Percentiles rank a stretch among this genome's conserved stretches.
Evolutionary conservation across 2,113 vertebrate species (phyloP).

Genomic region (Arizona elegans): DNA sequence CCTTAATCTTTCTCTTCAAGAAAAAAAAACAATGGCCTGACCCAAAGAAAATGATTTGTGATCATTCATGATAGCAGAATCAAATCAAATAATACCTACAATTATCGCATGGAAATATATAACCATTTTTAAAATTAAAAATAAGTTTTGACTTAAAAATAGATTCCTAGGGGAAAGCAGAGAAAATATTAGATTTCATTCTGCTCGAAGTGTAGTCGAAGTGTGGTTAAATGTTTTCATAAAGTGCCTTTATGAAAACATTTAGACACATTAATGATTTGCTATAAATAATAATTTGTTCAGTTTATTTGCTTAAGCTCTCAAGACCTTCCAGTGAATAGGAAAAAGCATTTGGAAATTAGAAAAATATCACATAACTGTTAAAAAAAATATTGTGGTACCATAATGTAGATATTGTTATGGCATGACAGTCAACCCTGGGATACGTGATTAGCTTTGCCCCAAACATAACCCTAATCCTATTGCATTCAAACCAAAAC

Average conservation of each 20-base stretch:
- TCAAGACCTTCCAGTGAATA: neutral
- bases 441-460: no score
- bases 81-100: neutral
- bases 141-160: neutral
- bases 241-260: neutral
- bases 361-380: neutral
- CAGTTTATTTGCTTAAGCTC: neutral
- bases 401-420: neutral
- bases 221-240: no score
- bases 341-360: neutral
- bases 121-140: neutral
- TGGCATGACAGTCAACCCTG: neutral
- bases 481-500: no score
- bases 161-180: neutral
- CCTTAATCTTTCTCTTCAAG: neutral
- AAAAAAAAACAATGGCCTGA: neutral
- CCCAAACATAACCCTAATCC: no score
- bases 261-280: neutral
- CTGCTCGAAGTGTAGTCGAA: neutral
- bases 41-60: neutral
- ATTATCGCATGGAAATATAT: neutral
- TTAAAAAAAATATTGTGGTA: neutral
- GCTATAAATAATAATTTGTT: neutral
- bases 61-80: constrained; percentile 6
- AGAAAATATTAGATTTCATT: neutral